Evolutionary conservation across 2,113 vertebrate species (phyloP).

Genomic region (Elaphurus davidianus): DNA sequence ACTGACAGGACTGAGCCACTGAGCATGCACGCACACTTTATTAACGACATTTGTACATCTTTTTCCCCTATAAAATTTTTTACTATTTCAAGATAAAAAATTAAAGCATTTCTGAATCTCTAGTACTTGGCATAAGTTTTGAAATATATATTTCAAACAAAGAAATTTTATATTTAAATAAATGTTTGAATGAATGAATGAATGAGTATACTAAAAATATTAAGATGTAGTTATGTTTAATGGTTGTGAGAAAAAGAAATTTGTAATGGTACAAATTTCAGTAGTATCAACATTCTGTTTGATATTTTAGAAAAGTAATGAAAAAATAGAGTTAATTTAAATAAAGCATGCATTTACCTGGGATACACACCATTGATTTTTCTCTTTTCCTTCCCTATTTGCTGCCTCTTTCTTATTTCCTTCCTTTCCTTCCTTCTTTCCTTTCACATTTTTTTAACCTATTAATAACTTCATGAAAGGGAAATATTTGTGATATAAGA

Average conservation of each 20-base stretch:
- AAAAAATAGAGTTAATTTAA: neutral
- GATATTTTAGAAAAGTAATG: neutral
- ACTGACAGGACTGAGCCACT: neutral
- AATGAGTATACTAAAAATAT: neutral
- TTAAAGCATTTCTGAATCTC: neutral
- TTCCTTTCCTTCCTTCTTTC: neutral
- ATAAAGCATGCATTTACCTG: neutral
- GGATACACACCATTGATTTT: neutral
- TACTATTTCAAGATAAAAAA: neutral
- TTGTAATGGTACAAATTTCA: neutral
- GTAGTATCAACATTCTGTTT: neutral
- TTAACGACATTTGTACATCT: neutral
- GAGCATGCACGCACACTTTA: neutral
- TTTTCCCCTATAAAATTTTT: neutral
- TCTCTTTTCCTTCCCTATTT: neutral
- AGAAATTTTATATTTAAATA: neutral
- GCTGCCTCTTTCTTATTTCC: neutral
- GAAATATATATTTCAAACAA: neutral
- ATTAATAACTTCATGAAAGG: neutral
- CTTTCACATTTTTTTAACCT: neutral
- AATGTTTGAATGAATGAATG: neutral
- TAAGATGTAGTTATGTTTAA: neutral
- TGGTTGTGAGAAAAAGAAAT: neutral
- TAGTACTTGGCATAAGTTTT: neutral
- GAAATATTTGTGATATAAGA: neutral